Percentiles rank a stretch among this genome's conserved stretches.
These are phyloP conservation scores for Marmota monax DNA, from an alignment of 2,113 vertebrate genomes.

Conservation along the genomic window DNA sequence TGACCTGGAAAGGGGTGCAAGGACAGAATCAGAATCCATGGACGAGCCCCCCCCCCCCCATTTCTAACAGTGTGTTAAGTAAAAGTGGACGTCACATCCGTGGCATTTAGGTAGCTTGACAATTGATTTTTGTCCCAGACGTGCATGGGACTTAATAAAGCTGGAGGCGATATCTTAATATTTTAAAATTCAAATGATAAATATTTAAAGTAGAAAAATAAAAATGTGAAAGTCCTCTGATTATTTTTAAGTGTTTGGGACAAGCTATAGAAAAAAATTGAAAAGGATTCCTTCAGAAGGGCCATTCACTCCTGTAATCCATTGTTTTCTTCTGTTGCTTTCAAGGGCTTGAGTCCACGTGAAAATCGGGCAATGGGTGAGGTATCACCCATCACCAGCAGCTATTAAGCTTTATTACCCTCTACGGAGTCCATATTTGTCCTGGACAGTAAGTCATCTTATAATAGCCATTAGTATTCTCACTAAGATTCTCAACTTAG, in stretches of 20 bases:
- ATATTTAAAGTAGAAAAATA: constrained; percentile 1
- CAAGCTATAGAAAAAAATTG: background rate
- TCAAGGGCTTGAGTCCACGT: background rate
- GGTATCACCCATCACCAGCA: background rate
- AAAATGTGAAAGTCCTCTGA: background rate
- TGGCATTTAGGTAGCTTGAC: background rate
- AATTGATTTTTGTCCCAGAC: background rate
- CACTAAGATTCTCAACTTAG: background rate
- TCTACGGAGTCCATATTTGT: background rate
- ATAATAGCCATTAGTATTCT: background rate
- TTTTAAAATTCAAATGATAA: constrained; percentile 34
- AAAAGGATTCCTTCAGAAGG: background rate
- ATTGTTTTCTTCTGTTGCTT: constrained; percentile 4
- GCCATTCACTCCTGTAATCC: background rate
- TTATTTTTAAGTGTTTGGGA: constrained; percentile 41
- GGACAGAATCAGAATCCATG: background rate
- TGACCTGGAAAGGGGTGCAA: background rate
- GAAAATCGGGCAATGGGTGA: background rate
- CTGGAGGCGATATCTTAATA: background rate
- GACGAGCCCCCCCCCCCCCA: background rate
- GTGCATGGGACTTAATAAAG: background rate
- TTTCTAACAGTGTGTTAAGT: background rate
- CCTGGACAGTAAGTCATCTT: background rate
- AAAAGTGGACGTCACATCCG: background rate
- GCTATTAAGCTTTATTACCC: background rate